Evolutionary conservation across 2,888 invertebrate species (phyloP).

Genomic region (Drosophila testacea): DNA sequence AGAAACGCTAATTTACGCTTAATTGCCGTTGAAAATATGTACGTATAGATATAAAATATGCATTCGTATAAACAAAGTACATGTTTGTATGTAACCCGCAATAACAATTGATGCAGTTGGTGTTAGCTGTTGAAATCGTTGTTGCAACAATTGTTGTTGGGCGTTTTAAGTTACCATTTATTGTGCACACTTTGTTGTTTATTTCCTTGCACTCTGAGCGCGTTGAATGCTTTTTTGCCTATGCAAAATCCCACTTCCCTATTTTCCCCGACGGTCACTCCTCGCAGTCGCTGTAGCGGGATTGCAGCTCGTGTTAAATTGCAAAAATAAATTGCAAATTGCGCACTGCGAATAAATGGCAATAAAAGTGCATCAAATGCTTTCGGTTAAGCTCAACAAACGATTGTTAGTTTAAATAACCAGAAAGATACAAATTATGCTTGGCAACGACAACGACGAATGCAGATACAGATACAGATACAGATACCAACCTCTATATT

Average conservation of each 20-base stretch:
- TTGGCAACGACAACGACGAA: constrained; percentile 8
- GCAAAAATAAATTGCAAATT: constrained; percentile 80
- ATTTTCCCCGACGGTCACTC: background rate
- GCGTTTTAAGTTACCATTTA: constrained; percentile 77
- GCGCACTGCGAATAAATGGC: constrained; percentile 73
- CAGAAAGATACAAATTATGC: constrained; percentile 49
- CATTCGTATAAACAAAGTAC: constrained; percentile 2
- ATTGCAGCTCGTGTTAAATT: constrained; percentile 74
- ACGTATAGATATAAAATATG: constrained; percentile 25
- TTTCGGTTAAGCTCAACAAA: constrained; percentile 68
- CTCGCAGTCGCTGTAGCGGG: constrained; percentile 11
- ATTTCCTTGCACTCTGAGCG: constrained; percentile 45
- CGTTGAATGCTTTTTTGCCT: constrained; percentile 51
- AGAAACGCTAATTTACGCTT: constrained; percentile 78
- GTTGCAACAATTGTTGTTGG: constrained; percentile 41
- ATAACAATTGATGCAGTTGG: constrained; percentile 51
- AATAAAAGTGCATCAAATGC: constrained; percentile 79
- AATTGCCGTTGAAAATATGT: constrained; percentile 79
- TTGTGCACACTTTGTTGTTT: constrained; percentile 73
- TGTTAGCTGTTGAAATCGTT: constrained; percentile 32
- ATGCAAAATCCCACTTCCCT: constrained; percentile 17
- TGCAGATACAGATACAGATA: background rate
- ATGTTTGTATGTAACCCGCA: constrained; percentile 17
- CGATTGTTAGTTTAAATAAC: constrained; percentile 63
- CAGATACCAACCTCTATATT: background rate